A percentile compares a stretch with the other conserved stretches of the same genome.
These are phyloP conservation scores for Reticulitermes lucifugus DNA, from an alignment of 2,888 invertebrate species.

Conservation along the genomic window DNA sequence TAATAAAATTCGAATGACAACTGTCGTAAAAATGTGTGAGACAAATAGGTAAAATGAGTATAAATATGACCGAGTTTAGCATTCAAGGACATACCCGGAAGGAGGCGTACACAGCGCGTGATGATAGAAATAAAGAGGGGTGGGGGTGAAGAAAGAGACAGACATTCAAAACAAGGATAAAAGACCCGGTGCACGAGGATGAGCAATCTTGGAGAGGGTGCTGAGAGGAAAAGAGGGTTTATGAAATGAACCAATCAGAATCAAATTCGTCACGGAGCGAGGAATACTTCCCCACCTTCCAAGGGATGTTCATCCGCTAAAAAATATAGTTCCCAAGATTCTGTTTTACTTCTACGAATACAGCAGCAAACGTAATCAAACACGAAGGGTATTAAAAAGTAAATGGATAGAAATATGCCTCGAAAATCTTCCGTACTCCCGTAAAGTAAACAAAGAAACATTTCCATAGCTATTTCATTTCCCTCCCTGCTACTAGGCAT, in stretches of 20 bases:
- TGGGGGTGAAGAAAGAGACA: constrained; percentile 31
- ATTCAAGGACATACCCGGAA: constrained; percentile 27
- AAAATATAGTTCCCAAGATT: constrained; percentile 60
- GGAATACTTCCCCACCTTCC: constrained; percentile 27
- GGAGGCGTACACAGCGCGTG: constrained; percentile 1
- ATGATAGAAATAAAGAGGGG: constrained; percentile 14
- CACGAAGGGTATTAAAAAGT: no score
- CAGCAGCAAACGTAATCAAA: no score
- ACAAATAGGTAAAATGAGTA: not conserved
- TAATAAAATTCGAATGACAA: not conserved
- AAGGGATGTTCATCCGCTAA: constrained; percentile 60
- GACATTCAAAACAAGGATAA: constrained; percentile 18
- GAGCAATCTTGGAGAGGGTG: not conserved
- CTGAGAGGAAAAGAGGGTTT: constrained; percentile 38
- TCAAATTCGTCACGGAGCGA: constrained; percentile 68
- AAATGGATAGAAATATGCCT: no score
- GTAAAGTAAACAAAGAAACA: no score
- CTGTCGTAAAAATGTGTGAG: not conserved
- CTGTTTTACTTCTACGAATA: not conserved
- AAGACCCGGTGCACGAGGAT: constrained; percentile 25
- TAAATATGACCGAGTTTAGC: not conserved
- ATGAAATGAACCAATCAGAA: constrained; percentile 69
- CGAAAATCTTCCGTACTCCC: no score
- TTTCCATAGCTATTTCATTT: constrained; percentile 41
- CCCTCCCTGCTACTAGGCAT: constrained; percentile 46